Conservation (phyloP, 2,113 vertebrate species). For the Perognathus longimembris region DNA sequence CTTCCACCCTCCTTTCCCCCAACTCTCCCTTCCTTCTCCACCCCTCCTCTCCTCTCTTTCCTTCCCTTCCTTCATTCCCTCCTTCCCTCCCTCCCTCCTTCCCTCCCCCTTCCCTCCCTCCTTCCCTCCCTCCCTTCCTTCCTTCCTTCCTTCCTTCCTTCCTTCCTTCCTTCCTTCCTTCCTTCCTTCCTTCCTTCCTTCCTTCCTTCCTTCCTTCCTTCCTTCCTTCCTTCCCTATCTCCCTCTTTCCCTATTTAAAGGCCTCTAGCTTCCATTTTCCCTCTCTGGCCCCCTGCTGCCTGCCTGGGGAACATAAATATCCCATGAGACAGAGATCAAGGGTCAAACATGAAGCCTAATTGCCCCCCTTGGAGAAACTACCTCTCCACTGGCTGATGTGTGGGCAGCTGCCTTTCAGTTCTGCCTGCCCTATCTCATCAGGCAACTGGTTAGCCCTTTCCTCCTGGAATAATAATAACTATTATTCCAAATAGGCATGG, state of each 20-base stretch:
- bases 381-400: constrained; percentile 52
- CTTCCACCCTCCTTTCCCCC: accelerated
- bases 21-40: accelerated
- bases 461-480: neutral
- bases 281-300: neutral
- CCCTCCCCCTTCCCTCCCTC: too few species aligned
- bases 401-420: neutral
- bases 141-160: accelerated
- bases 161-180: accelerated
- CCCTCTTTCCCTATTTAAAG: neutral
- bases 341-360: constrained; percentile 72
- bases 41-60: accelerated
- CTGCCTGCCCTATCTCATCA: neutral
- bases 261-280: constrained; percentile 5
- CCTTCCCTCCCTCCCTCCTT: accelerated
- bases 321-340: constrained; percentile 59
- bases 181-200: accelerated
- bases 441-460: neutral
- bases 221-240: accelerated
- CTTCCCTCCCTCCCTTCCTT: accelerated
- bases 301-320: constrained; percentile 72
- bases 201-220: too few species aligned
- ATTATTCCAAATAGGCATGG: neutral
- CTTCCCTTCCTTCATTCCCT: accelerated
- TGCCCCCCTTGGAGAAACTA: constrained; percentile 63